phyloP scores from a whole-genome alignment of 2,113 vertebrate genomes.

The Hirundichthys speculiger region DNA sequence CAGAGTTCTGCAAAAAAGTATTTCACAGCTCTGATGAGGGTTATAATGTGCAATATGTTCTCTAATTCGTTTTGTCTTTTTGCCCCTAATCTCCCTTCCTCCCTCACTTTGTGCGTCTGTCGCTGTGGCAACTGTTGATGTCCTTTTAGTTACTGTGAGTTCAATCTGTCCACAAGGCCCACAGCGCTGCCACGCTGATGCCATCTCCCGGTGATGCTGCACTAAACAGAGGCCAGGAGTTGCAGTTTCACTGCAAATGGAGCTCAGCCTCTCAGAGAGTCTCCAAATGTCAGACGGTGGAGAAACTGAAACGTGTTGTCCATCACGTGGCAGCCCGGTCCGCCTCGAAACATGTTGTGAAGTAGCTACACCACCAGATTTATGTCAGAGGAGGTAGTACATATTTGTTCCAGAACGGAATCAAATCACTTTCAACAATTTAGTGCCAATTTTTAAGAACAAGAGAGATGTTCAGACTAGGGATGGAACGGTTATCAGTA shows the following conservation, averaged over 20 bases:
- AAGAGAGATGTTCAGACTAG: too few relatives aligned
- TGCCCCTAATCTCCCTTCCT: conserved; percentile 45
- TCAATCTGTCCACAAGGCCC: conserved; percentile 55
- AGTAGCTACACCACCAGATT: too few relatives aligned
- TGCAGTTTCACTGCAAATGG: not conserved
- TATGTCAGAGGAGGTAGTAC: too few relatives aligned
- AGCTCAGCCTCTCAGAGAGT: not conserved
- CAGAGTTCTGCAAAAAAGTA: conserved; percentile 57
- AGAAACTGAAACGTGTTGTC: not conserved
- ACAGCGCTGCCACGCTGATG: conserved; percentile 19
- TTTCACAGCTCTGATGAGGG: conserved; percentile 63
- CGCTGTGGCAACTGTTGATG: conserved; percentile 58
- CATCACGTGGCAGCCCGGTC: too few relatives aligned
- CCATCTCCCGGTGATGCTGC: conserved; percentile 49
- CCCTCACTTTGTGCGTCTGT: conserved; percentile 35
- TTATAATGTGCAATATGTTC: conserved; percentile 73
- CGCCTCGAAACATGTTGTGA: too few relatives aligned
- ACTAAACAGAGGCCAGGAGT: too few relatives aligned
- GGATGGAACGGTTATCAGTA: too few relatives aligned
- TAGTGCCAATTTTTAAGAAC: too few relatives aligned
- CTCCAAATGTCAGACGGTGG: not conserved
- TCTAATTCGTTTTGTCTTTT: conserved; percentile 52
- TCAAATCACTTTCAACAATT: too few relatives aligned
- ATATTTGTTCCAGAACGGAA: too few relatives aligned
- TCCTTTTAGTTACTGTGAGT: conserved; percentile 51